phyloP scores from a whole-genome alignment of 1,140 invertebrate species.

The Bombus balteatus region DNA sequence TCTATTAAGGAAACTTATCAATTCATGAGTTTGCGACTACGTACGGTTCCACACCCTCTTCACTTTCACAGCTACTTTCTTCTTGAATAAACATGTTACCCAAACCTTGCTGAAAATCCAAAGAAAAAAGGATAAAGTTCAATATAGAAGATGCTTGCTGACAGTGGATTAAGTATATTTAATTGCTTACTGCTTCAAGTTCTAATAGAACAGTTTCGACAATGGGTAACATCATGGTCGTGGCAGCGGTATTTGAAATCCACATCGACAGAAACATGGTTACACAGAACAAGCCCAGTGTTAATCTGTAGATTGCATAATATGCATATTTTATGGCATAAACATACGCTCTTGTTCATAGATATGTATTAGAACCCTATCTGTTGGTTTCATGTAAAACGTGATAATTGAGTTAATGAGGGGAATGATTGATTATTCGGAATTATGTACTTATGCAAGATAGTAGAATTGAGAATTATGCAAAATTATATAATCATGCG shows the following conservation, averaged over 20 bases:
- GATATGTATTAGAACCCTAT: neutral
- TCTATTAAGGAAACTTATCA: neutral
- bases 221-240: constrained; percentile 86
- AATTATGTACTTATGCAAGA: neutral
- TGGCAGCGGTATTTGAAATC: constrained; percentile 86
- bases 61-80: constrained; percentile 51
- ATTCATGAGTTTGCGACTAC: constrained; percentile 21
- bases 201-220: constrained; percentile 83
- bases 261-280: constrained; percentile 86
- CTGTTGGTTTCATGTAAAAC: neutral
- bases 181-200: constrained; percentile 79
- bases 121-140: neutral
- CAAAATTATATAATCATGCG: neutral
- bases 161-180: constrained; percentile 6
- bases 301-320: constrained; percentile 70
- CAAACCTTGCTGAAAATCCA: constrained; percentile 78
- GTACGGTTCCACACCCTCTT: constrained; percentile 67
- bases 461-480: neutral
- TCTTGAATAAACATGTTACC: constrained; percentile 77
- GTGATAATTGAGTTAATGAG: neutral
- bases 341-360: neutral
- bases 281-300: constrained; percentile 84
- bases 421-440: neutral
- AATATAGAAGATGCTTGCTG: no score
- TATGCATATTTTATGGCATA: neutral